Evolutionary conservation across 2,797 vertebrate genomes (phyloP), one percentile per base, ranked within the genome.

Genomic region (Parotocinclus haroldoi): DNA sequence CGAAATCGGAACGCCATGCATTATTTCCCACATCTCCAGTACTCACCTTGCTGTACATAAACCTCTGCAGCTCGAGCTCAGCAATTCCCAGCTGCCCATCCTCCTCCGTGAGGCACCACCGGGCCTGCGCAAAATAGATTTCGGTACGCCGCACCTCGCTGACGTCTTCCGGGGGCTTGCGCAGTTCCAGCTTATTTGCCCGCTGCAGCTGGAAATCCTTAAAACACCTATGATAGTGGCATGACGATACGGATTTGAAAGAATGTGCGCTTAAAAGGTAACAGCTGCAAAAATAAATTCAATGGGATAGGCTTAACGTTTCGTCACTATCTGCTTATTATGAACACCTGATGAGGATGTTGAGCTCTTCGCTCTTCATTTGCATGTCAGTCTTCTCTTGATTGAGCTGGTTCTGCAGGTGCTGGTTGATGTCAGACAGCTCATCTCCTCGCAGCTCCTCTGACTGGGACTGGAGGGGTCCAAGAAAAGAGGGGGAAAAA

Each of bases 61-160:
- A 99, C 48, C 95, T 91, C 78, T 98, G 94, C 53, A 99, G 92
- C 82, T 99, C 96, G 66, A 99, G 86, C 81, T 99, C 96, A 0
- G 97, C 96, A 1, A 99, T 99, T 77, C 96, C 97, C 17, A 99
- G 91, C 85, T 99, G 97, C 38, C 97, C 97, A 0, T 99, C 97
- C 84, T 98, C 95, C 76, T 99, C 96, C 0, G 97, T 99, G 77
- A 99, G 84, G 74, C 95, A 95, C 97, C 97, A 99, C 40, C 96
- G 93, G 0, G 97, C 97, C 84, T 98, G 96, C 16, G 96, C 96
- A 0, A 99, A 98, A 85, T 94, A 98, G 80, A 99, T 95, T 84
- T 99, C 96, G 0, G 96, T 98, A n/a, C 95, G 87, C 44, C 97
- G 91, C 1, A 84, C 97, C 78, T 99, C 96, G 0, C 96, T 95